These are phyloP conservation scores for Eurosta solidaginis DNA, from an alignment of 1,140 invertebrate species.

Conservation along the genomic window DNA sequence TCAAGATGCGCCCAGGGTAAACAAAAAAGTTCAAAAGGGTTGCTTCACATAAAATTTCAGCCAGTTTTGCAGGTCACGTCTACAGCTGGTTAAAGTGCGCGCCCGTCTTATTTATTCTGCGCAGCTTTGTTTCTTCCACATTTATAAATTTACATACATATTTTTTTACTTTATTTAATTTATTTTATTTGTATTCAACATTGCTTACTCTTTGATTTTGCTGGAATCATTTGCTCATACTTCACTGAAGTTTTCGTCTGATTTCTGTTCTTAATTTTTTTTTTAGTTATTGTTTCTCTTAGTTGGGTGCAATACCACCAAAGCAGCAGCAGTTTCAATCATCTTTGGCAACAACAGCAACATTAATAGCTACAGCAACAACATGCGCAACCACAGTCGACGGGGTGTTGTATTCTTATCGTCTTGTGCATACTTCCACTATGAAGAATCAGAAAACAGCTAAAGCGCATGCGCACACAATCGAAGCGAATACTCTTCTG, in stretches of 20 bases:
- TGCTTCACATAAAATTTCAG: background rate
- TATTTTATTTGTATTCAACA: conserved; percentile 21
- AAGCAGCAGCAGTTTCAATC: background rate
- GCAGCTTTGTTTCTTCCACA: background rate
- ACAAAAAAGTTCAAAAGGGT: background rate
- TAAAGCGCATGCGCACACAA: background rate
- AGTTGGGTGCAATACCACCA: conserved; percentile 23
- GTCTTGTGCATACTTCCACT: conserved; percentile 20
- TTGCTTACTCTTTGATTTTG: conserved; percentile 4
- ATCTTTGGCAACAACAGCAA: background rate
- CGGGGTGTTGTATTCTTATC: background rate
- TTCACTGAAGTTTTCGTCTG: conserved; percentile 19
- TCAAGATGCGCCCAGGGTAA: background rate
- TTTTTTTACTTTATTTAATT: background rate
- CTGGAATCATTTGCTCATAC: background rate
- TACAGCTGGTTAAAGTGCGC: conserved; percentile 18
- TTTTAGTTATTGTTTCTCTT: background rate
- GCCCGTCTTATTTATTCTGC: background rate
- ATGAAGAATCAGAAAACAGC: too few relatives aligned
- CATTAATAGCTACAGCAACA: background rate
- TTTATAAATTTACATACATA: background rate
- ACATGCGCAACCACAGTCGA: background rate
- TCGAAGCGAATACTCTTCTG: background rate
- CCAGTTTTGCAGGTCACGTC: conserved; percentile 2
- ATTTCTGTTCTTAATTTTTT: too few relatives aligned